Base-by-base conservation (phyloP, 1,140 invertebrate species). In the Sesamia nonagrioides region DNA sequence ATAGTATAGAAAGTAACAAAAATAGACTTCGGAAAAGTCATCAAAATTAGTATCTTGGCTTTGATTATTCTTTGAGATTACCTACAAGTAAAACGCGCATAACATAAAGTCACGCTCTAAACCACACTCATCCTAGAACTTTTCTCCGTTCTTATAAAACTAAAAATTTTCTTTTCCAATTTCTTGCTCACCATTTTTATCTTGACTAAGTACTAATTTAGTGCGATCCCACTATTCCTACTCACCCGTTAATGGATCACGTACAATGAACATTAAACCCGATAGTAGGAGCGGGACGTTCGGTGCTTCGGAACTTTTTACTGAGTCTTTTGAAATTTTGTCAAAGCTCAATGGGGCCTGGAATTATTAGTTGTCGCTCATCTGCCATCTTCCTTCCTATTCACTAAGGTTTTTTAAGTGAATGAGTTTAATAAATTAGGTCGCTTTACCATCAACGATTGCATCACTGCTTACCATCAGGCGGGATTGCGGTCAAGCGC, bases 231-330 rank as follows among this genome's bases (percentile, higher is more conserved):
- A 63, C 45, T 33, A 54, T 48, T 77, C 17, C 35, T 50, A 63
- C 8, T 18, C 37, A 18, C 73, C 56, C 56, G 61, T 77, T 82
- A 82, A 82, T 79, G 68, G 81, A 72, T 79, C 81, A 82, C 81
- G 77, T 82, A 79, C 81, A 77, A 40, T 45, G 58, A 77, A 48
- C 56, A 79, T 79, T 76, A 71, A 58, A 40, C 35, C 15, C 50
- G 66, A 71, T 71, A 71, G 76, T 58, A 54, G 15, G 18, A 77
- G 35, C 18, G 48, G 48, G 50, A 40, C 50, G 63, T 54, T 77
- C 76, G n/a, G 66, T 71, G 50, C 35, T 60, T 37, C 54, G 48
- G 54, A 71, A 78, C 66, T 78, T 78, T 58, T 71, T 78, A 69
- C 21, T 1, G 60, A 76, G 40, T 52, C 35, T 35, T 77, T 27